phyloP scores from a whole-genome alignment of 2,113 vertebrate species.

The Chascanopsetta lugubris region DNA sequence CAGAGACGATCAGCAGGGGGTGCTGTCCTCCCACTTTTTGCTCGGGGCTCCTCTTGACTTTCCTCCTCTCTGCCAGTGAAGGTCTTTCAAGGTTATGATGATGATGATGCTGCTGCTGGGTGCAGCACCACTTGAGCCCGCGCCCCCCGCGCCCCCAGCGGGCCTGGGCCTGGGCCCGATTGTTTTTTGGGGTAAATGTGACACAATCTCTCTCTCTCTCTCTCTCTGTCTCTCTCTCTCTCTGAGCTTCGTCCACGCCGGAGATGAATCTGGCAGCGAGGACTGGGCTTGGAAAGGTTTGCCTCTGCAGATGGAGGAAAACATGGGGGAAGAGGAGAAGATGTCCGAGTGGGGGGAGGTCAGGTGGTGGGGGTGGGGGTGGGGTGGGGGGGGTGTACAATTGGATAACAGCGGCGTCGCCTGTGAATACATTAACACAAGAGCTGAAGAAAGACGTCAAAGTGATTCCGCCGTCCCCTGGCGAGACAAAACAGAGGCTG shows the following conservation, averaged over 20 bases:
- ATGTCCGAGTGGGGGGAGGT: no score
- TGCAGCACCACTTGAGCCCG: constrained; percentile 52
- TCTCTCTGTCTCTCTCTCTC: no score
- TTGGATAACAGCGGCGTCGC: constrained; percentile 26
- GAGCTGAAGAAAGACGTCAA: constrained; percentile 39
- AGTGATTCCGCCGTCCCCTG: constrained; percentile 37
- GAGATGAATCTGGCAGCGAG: constrained; percentile 50
- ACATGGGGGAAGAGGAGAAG: constrained; percentile 39
- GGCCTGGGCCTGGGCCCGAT: constrained; percentile 42
- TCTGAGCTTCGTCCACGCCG: constrained; percentile 45
- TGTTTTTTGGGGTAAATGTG: constrained; percentile 56
- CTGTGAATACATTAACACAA: constrained; percentile 47
- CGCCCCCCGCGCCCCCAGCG: no score
- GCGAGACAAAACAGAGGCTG: constrained; percentile 48
- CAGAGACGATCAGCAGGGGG: constrained; percentile 49
- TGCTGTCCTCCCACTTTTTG: constrained; percentile 23
- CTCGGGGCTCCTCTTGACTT: constrained; percentile 27
- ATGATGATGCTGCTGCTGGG: constrained; percentile 52
- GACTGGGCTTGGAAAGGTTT: constrained; percentile 41
- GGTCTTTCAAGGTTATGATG: constrained; percentile 78
- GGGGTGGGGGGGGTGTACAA: constrained; percentile 26
- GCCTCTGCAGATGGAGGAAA: constrained; percentile 57
- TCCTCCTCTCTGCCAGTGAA: constrained; percentile 54
- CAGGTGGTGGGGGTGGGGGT: not conserved
- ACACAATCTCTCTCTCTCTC: no score